phyloP scores from a whole-genome alignment of 2,797 vertebrate genomes.

The Poeciliopsis gracilis region DNA sequence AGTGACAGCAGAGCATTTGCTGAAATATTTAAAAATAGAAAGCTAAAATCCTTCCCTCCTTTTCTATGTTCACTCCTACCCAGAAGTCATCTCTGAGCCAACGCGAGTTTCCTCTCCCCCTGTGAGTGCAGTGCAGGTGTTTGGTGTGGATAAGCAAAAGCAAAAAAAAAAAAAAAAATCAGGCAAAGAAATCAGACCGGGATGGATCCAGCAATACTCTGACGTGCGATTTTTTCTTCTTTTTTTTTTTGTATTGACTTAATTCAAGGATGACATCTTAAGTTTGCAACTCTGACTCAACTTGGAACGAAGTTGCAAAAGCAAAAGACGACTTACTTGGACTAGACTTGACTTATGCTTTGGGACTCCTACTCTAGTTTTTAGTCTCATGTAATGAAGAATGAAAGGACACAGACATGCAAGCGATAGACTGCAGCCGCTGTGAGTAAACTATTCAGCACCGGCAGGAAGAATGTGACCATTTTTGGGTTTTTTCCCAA shows the following conservation, averaged over 20 bases:
- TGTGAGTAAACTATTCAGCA: not conserved
- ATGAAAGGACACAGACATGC: not conserved
- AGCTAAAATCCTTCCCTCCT: conserved; percentile 25
- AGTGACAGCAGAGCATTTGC: not conserved
- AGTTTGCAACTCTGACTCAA: not conserved
- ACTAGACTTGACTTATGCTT: not conserved
- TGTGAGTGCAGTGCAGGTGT: conserved; percentile 62
- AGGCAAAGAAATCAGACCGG: conserved; percentile 34
- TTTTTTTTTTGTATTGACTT: not conserved
- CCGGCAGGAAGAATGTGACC: not conserved
- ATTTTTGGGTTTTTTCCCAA: too few relatives aligned
- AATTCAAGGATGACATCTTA: not conserved
- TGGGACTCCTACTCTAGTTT: not conserved
- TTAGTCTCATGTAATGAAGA: not conserved
- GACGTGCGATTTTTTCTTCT: conserved; percentile 51
- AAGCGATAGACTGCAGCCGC: not conserved
- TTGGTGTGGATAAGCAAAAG: conserved; percentile 64
- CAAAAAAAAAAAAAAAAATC: conserved; percentile 24
- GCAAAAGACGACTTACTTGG: not conserved
- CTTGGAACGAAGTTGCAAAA: not conserved
- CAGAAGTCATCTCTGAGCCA: conserved; percentile 39
- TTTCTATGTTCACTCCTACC: conserved; percentile 27
- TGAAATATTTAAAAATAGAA: conserved; percentile 25
- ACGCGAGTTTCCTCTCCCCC: conserved; percentile 37
- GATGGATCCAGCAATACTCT: conserved; percentile 32